Evolutionary conservation across 1,140 invertebrate species (phyloP), one percentile per base, ranked within the genome.

Genomic region (Cydia amplana): DNA sequence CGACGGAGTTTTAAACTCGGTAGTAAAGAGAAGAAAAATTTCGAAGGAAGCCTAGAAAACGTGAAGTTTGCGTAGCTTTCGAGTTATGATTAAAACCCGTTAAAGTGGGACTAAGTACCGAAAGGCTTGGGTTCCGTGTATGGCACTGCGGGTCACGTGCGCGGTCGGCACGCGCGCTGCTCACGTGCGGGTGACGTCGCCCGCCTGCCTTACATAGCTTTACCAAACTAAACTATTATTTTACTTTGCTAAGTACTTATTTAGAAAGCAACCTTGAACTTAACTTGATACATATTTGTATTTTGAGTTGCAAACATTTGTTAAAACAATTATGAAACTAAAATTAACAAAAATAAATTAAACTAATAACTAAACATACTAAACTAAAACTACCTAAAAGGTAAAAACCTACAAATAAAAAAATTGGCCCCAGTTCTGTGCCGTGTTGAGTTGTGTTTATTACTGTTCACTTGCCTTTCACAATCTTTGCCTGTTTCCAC

Each of bases 41-140:
- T 16, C 9, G 40, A 51, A 73, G 20, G 72, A 73, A 73, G 16
- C 25, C 40, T 25, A 46, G n/a, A 5, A 49, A 49, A 51, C 12
- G 43, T 40, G 10, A 73, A 25, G 25, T 25, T 43, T 43, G 72
- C 23, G 72, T 18, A 43, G 36, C 18, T 18, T 49, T 73, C 43
- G 65, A 70, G 28, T 70, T 70, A 36, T 67, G 64, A 67, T 67
- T 67, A 67, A 64, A 67, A 32, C 25, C 25, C 25, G 65, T 70
- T 70, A n/a, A 70, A 70, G 65, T 25, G 65, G 25, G 12, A 18
- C 14, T 16, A 40, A 32, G 25, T 70, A n/a, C 25, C 25, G 25
- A 40, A 28, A 70, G 65, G 65, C 65, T 20, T 28, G 65, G 12
- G 65, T 36, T 28, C 25, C 65, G 65, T 70, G 65, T 60, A 9